These are phyloP conservation scores for Sciurus vulgaris DNA, from an alignment of 2,797 vertebrate genomes.

Conservation along the genomic window DNA sequence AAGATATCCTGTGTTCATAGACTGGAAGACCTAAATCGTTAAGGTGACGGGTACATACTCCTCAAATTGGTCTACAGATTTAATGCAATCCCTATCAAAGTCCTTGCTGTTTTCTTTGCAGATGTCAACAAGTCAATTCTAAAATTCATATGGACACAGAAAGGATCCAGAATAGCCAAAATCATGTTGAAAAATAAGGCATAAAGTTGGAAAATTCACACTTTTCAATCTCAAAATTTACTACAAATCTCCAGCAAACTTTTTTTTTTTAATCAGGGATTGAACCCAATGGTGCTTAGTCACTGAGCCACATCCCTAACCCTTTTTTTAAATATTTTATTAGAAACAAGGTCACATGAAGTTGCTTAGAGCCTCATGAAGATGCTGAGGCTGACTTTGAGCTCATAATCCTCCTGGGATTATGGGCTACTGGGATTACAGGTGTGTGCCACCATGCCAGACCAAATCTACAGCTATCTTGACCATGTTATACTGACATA, in stretches of 20 bases:
- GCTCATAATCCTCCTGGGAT: no score
- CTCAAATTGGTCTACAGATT: not conserved
- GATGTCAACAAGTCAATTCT: not conserved
- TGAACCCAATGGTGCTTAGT: no score
- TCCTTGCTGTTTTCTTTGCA: not conserved
- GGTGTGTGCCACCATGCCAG: no score
- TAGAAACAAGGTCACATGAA: no score
- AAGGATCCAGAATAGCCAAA: not conserved
- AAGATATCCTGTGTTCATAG: not conserved
- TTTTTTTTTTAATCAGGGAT: no score
- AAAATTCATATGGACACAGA: not conserved
- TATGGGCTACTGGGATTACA: no score
- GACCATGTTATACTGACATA: not conserved
- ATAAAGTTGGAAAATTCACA: not conserved
- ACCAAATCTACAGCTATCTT: not conserved
- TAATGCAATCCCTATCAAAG: not conserved
- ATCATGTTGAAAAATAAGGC: not conserved
- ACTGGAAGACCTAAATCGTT: slow-evolving; percentile 34
- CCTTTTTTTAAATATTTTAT: no score
- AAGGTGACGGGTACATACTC: not conserved
- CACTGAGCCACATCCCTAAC: no score
- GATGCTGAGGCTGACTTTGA: no score
- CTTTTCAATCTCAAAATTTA: not conserved
- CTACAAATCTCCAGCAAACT: not conserved
- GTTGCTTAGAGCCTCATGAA: no score